These are phyloP conservation scores for Centropus unirufus DNA, from an alignment of 2,113 vertebrate species.

Conservation along the genomic window DNA sequence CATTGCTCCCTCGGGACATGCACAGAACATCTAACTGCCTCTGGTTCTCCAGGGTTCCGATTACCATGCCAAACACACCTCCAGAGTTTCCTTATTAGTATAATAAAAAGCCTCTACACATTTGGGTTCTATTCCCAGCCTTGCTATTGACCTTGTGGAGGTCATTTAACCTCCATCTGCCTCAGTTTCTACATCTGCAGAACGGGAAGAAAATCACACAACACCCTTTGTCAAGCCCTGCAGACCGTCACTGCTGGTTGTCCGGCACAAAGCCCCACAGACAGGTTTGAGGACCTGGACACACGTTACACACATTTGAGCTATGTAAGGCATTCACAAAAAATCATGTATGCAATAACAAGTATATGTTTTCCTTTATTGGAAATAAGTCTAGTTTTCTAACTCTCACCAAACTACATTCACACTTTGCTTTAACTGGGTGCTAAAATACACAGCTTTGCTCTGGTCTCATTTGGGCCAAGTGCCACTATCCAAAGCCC, in stretches of 20 bases:
- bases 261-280: background rate
- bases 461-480: background rate
- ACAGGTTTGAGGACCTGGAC: background rate
- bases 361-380: background rate
- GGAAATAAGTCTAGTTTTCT: background rate
- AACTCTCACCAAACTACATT: background rate
- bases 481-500: background rate
- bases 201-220: background rate
- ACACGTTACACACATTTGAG: background rate
- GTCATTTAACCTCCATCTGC: conserved; percentile 65
- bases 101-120: conserved; percentile 73
- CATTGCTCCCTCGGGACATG: conserved; percentile 70
- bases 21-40: conserved; percentile 31
- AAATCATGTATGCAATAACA: background rate
- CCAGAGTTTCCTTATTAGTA: conserved; percentile 69
- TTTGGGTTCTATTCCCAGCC: conserved; percentile 64
- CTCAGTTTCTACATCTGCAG: conserved; percentile 56
- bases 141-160: conserved; percentile 67
- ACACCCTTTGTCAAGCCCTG: background rate
- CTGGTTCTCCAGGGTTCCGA: conserved; percentile 62
- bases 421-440: background rate
- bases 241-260: background rate
- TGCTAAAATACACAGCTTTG: background rate
- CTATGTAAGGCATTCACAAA: background rate
- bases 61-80: conserved; percentile 70